Evolutionary conservation across 2,888 invertebrate genomes (phyloP), one percentile per base, ranked within the genome.

Genomic region (Nysson spinosus): DNA sequence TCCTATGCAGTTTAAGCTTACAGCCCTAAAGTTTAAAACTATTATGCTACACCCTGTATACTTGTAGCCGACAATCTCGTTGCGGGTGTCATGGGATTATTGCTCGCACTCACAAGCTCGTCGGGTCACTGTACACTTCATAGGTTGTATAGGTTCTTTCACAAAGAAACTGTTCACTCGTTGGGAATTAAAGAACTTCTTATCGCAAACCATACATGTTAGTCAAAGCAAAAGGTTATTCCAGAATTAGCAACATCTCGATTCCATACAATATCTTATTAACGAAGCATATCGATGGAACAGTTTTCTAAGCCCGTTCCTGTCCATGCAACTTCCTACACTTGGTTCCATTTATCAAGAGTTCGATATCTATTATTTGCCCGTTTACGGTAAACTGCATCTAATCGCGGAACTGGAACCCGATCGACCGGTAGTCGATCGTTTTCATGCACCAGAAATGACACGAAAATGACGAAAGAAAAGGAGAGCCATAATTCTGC

Each of bases 31-130:
- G n/a, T n/a, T n/a, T n/a, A n/a, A n/a, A 28, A 42, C 37, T 49
- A 50, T 30, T 34, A 24, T 22, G 24, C 2, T n/a, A 11, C 19
- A 28, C 6, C 20, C 20, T 4, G 26, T 30, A 40, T 35, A 50
- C 24, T 26, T 19, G 34, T 26, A 46, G 39, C 39, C 44, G 42
- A 49, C 54, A 58, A 57, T 69, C 60, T 57, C 51, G 66, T 75
- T 69, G 75, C 69, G 69, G 63, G 73, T 73, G 79, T 80, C 74
- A 75, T 73, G 65, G 69, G 78, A 78, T 79, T 79, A 80, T 77
- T 73, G 68, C 75, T 58, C 66, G 68, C 56, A 70, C 77, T 78
- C 72, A 68, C 77, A 77, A 77, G 69, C 69, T 63, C 50, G 67
- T 54, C 70, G 67, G 77, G 72, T 77, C 78, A 75, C 71, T 72